These are phyloP conservation scores for Pangasius larnaudii DNA, from an alignment of 2,797 vertebrate genomes.

Conservation along the genomic window DNA sequence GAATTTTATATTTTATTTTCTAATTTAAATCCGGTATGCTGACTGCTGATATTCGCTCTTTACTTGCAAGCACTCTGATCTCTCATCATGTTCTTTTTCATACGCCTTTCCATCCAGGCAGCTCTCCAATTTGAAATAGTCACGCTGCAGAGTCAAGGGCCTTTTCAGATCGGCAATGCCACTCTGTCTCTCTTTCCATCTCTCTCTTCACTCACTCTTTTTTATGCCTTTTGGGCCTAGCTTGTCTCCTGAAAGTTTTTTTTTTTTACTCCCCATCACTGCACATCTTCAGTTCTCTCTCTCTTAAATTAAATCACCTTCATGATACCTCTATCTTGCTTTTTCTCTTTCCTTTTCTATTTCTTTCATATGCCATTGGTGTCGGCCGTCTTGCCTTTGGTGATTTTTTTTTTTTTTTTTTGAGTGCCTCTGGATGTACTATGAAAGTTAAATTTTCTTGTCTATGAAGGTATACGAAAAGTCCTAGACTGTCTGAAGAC, in stretches of 20 bases:
- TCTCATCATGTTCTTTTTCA: conserved; percentile 1
- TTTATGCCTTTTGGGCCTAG: not conserved
- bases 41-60: not conserved
- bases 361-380: not conserved
- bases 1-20: not conserved
- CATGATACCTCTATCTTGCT: not conserved
- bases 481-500: not conserved
- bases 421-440: not conserved
- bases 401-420: not conserved
- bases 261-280: not conserved
- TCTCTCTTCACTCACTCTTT: not conserved
- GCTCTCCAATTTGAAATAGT: not conserved
- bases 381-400: not conserved
- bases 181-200: conserved; percentile 6
- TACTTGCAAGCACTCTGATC: not conserved
- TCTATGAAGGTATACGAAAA: not conserved
- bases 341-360: not conserved
- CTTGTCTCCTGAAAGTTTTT: not conserved
- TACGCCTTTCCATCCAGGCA: not conserved
- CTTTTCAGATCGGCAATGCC: conserved; percentile 36
- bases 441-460: conserved; percentile 13
- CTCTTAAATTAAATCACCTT: conserved; percentile 11
- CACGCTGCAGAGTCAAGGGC: conserved; percentile 6
- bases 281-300: not conserved
- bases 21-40: no score